These are phyloP conservation scores for Agraylea sexmaculata DNA, from an alignment of 1,140 invertebrate species.

Conservation along the genomic window DNA sequence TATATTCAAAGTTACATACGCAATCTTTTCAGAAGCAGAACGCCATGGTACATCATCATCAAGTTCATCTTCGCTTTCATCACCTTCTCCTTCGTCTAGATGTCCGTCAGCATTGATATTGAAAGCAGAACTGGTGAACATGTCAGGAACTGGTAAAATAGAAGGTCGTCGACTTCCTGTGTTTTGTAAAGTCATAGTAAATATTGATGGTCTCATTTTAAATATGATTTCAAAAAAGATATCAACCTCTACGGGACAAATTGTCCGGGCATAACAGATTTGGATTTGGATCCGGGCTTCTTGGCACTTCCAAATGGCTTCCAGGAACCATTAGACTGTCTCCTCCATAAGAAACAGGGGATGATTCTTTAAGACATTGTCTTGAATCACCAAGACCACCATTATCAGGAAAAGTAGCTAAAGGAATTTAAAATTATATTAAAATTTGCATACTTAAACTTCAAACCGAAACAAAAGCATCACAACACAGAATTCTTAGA, in stretches of 20 bases:
- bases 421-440: too few relatives aligned
- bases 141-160: slow-evolving; percentile 78
- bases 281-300: slow-evolving; percentile 51
- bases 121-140: slow-evolving; percentile 66
- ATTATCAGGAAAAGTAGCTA: slow-evolving; percentile 38
- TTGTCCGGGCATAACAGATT: slow-evolving; percentile 72
- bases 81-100: slow-evolving; percentile 57
- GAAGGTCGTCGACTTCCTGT: slow-evolving; percentile 76
- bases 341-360: slow-evolving; percentile 45
- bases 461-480: too few relatives aligned
- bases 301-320: slow-evolving; percentile 67
- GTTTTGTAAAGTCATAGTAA: slow-evolving; percentile 16
- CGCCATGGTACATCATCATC: slow-evolving; percentile 82
- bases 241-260: slow-evolving; percentile 14
- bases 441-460: too few relatives aligned
- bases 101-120: slow-evolving; percentile 60
- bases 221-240: slow-evolving; percentile 2
- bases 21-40: slow-evolving; percentile 78
- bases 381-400: slow-evolving; percentile 44
- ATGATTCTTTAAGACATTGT: slow-evolving; percentile 52
- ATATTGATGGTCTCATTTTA: neutral
- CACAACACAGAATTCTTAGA: too few relatives aligned
- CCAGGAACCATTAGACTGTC: slow-evolving; percentile 45
- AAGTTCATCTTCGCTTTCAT: slow-evolving; percentile 78
- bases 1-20: slow-evolving; percentile 63